Conservation (phyloP, 2,113 vertebrate genomes). For the Alethe castanea region DNA sequence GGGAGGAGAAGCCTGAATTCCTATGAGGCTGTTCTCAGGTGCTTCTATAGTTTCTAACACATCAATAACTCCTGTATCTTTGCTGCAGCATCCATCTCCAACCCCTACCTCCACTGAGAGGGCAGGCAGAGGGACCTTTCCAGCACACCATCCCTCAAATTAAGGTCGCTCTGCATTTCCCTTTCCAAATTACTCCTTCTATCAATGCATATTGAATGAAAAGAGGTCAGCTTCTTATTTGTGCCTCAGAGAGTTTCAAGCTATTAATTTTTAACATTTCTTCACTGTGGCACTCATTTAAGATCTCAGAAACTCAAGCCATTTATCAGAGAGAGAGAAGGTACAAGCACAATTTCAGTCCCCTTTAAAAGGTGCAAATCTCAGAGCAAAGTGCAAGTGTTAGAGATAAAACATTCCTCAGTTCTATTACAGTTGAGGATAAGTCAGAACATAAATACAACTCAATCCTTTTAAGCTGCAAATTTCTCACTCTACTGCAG, state of each 20-base stretch:
- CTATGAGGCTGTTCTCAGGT: neutral
- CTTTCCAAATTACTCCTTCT: neutral
- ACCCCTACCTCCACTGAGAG: neutral
- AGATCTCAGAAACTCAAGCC: neutral
- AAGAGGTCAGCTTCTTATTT: neutral
- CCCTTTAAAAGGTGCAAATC: neutral
- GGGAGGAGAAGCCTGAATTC: neutral
- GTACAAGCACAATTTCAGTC: neutral
- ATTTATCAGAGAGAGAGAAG: slow-evolving; percentile 7
- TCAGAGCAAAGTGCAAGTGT: neutral
- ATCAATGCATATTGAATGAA: neutral
- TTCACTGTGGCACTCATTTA: neutral
- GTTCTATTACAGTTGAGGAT: slow-evolving; percentile 33
- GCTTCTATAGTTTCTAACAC: neutral
- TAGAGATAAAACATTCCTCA: slow-evolving; percentile 19
- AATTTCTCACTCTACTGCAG: neutral
- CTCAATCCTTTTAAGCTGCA: neutral
- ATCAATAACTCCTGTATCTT: neutral
- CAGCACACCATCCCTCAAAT: neutral
- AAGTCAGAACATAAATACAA: slow-evolving; percentile 20
- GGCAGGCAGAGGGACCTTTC: neutral
- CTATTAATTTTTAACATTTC: neutral
- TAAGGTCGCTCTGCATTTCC: neutral
- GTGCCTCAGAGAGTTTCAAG: neutral
- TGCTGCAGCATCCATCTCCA: neutral